A percentile compares a stretch with the other conserved stretches of the same genome.
Evolutionary conservation across 2,113 vertebrate species (phyloP).

Genomic region (Panurus biarmicus): DNA sequence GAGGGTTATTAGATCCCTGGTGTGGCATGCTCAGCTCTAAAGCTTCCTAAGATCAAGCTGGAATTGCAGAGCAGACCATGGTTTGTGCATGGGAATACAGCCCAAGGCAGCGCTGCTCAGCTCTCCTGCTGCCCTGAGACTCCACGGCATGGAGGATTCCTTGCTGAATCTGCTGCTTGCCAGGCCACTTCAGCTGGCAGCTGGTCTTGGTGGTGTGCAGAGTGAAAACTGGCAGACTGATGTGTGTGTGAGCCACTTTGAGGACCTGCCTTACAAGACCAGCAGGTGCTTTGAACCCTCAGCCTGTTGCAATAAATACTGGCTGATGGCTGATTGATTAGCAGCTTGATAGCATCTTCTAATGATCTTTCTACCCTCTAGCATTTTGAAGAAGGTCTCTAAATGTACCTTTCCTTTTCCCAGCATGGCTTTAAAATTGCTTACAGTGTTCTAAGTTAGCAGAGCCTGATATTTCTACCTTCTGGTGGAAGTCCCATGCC

Average conservation of each 20-base stretch:
- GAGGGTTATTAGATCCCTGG: neutral
- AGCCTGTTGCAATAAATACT: neutral
- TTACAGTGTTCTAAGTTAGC: neutral
- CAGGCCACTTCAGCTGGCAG: neutral
- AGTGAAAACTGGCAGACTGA: neutral
- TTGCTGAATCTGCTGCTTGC: neutral
- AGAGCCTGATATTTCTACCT: neutral
- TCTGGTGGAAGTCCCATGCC: constrained; percentile 6
- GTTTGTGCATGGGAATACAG: neutral
- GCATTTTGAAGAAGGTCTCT: neutral
- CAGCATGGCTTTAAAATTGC: neutral
- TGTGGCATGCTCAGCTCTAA: neutral
- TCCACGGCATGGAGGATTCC: neutral
- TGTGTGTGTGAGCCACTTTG: neutral
- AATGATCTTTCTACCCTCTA: neutral
- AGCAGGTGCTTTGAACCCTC: neutral
- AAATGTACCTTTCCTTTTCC: neutral
- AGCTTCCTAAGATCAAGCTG: neutral
- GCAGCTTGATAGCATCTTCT: neutral
- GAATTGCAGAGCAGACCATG: neutral
- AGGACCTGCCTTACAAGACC: neutral
- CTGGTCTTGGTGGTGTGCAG: neutral
- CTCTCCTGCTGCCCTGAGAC: neutral
- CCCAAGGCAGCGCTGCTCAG: neutral
- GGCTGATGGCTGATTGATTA: neutral